Percentiles rank a stretch among this genome's conserved stretches.
Conservation (phyloP, 2,113 vertebrate genomes). For the Tor tambroides region DNA sequence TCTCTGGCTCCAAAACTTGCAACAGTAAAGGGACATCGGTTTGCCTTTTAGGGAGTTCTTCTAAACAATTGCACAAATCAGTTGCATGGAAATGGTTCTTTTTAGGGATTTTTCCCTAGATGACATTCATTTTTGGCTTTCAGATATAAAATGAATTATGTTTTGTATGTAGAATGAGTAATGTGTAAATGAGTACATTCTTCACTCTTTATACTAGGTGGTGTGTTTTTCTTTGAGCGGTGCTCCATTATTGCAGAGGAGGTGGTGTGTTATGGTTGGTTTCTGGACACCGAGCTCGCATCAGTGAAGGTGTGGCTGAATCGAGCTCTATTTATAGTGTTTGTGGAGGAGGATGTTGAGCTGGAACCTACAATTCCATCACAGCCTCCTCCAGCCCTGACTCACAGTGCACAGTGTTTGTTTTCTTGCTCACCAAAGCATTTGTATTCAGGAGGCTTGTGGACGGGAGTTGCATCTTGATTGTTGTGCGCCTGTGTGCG, state of each 20-base stretch:
- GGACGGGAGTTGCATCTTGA: not conserved
- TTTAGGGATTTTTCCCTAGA: not conserved
- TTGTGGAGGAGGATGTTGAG: slow-evolving; percentile 49
- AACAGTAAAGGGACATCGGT: not conserved
- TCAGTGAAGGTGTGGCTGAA: slow-evolving; percentile 53
- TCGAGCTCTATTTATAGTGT: slow-evolving; percentile 57
- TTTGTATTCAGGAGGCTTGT: not conserved
- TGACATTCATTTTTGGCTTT: not conserved
- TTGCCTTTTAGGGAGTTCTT: not conserved
- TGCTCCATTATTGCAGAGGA: slow-evolving; percentile 28
- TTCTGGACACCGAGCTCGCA: not conserved
- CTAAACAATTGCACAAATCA: not conserved
- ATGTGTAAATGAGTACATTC: not conserved
- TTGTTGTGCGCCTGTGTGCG: not conserved
- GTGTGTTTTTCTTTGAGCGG: slow-evolving; percentile 44
- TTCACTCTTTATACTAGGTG: not conserved
- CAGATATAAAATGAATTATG: not conserved
- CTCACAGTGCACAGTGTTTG: slow-evolving; percentile 32
- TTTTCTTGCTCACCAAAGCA: not conserved
- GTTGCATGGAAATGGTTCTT: not conserved
- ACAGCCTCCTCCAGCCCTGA: too few relatives aligned
- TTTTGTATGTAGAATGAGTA: not conserved
- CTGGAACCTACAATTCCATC: slow-evolving; percentile 58
- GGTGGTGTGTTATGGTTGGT: slow-evolving; percentile 47
- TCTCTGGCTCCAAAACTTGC: not conserved